Evolutionary conservation across 2,797 vertebrate genomes (phyloP), one percentile per base, ranked within the genome.

Genomic region (Melanotaenia maccullochi): DNA sequence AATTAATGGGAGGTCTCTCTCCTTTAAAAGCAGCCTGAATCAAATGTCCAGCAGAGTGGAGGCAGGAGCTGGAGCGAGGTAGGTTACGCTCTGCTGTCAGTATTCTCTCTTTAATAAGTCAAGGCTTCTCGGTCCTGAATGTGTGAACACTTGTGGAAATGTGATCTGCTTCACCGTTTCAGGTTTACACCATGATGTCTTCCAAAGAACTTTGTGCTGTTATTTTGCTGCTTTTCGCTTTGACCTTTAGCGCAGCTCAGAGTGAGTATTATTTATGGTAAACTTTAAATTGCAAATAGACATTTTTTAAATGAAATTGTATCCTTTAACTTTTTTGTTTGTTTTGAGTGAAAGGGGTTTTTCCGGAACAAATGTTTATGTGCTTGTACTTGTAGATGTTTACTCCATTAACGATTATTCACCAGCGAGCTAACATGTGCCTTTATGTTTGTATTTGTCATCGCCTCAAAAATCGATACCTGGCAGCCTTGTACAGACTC

Each of bases 1-100:
- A 86, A 88, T 91, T 83, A 88, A 78, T 65, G 11, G 73, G 70
- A 71, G 70, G 83, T 77, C 76, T 12, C 36, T 54, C 35, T 58
- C 75, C 67, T 93, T 90, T 93, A 93, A 92, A 93, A 91, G 82
- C 52, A 68, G 76, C 36, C 1, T 9, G 55, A 68, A 52, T 20
- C 55, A 12, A 68, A 65, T 51, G 61, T 36, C 40, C 49, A 4
- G 47, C 66, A 85, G 76, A 12, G 76, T 47, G 75, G 64, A 57
- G 64, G 80, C 69, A 33, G 75, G 68, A 38, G 71, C 59, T 68
- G 16, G 9, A 8, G 44, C 57, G 24, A 81, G 85, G 89, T 91
- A 28, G 40, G 87, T 62, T 1, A 30, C 36, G 0, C 11, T 38
- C 24, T 0, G 38, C 55, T 56, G 54, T 0, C 28, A 24, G 24